phyloP scores from a whole-genome alignment of 2,797 vertebrate species.

The Sebastes aleutianus region DNA sequence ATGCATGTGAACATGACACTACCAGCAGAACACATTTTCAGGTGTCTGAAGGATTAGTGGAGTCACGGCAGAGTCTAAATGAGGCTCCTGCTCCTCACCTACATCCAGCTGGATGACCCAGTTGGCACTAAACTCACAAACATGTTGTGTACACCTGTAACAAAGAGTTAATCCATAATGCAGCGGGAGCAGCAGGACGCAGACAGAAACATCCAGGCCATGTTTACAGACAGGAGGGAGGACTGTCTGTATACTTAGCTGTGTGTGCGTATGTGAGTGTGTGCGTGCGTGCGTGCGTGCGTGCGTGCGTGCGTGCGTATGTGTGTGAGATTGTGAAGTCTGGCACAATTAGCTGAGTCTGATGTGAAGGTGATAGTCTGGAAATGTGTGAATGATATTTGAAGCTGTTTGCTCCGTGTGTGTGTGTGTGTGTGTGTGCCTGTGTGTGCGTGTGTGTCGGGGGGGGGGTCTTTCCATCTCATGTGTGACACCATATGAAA shows the following conservation, averaged over 20 bases:
- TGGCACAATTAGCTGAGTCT: constrained; percentile 28
- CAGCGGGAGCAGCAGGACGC: constrained; percentile 26
- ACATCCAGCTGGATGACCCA: constrained; percentile 50
- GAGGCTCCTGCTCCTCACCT: neutral
- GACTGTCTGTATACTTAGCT: neutral
- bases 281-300: no score
- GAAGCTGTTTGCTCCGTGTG: neutral
- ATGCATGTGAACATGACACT: neutral
- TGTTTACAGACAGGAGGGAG: constrained; percentile 3
- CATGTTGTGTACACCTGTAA: constrained; percentile 58
- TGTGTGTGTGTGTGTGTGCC: neutral
- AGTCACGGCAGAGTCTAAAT: constrained; percentile 2
- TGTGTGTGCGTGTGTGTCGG: neutral
- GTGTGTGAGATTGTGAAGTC: constrained; percentile 2
- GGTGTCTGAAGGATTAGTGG: constrained; percentile 45
- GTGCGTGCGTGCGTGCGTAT: neutral
- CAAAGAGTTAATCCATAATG: constrained; percentile 52
- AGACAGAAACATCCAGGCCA: neutral
- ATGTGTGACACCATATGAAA: neutral
- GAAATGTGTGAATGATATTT: constrained; percentile 51
- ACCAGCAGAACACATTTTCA: neutral
- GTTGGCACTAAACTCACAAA: constrained; percentile 56
- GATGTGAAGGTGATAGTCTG: constrained; percentile 36
- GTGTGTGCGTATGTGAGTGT: neutral
- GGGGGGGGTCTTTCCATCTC: neutral